Evolutionary conservation across 2,797 vertebrate species (phyloP).

Genomic region (Thunnus albacares): DNA sequence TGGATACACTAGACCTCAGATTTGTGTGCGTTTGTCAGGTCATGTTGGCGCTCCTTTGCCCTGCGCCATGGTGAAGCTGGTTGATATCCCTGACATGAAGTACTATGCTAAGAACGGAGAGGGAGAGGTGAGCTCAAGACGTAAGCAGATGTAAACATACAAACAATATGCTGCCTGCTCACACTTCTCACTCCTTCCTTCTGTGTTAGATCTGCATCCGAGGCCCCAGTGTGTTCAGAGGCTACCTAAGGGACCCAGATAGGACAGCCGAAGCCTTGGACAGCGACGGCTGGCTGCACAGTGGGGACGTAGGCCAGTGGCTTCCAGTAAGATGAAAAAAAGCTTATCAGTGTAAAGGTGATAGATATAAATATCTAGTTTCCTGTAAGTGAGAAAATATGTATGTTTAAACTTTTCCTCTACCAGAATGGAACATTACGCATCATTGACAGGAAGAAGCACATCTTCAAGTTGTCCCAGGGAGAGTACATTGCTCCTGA

Average conservation of each 20-base stretch:
- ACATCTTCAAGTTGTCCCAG: constrained; percentile 89
- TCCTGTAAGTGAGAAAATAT: neutral
- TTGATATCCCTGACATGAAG: constrained; percentile 88
- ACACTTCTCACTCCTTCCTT: neutral
- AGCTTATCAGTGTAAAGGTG: neutral
- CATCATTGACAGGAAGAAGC: constrained; percentile 89
- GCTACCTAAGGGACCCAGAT: constrained; percentile 85
- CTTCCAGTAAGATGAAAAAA: constrained; percentile 78
- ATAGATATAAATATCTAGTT: neutral
- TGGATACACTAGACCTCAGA: constrained; percentile 22
- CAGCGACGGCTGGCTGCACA: constrained; percentile 87
- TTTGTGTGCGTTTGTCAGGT: constrained; percentile 68
- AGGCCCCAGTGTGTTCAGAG: constrained; percentile 86
- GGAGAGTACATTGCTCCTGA: constrained; percentile 89
- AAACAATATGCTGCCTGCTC: neutral
- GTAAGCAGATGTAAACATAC: too few species aligned
- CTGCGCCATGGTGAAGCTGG: constrained; percentile 85
- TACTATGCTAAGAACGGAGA: constrained; percentile 84
- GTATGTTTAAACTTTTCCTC: constrained; percentile 1
- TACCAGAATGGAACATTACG: constrained; percentile 86
- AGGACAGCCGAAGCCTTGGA: constrained; percentile 84
- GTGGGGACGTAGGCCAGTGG: constrained; percentile 88
- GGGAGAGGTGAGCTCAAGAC: constrained; percentile 82
- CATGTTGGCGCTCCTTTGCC: constrained; percentile 88
- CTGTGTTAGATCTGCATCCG: constrained; percentile 84